Evolutionary conservation across 2,888 invertebrate species (phyloP).

Genomic region (Plagodis dolabraria): DNA sequence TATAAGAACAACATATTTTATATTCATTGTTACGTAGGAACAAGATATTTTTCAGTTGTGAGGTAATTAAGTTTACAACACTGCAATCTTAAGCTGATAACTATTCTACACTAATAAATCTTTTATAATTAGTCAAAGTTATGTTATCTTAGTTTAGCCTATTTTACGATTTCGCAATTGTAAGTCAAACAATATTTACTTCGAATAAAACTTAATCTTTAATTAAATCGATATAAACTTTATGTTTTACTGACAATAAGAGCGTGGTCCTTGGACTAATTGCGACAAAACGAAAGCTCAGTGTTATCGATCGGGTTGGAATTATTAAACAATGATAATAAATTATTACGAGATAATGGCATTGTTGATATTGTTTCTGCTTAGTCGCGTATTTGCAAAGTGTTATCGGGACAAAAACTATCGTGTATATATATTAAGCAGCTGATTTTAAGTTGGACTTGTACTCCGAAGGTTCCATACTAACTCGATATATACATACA

Average conservation of each 20-base stretch:
- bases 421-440: no score
- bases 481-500: no score
- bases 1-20: no score
- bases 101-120: no score
- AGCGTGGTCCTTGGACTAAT: constrained; percentile 62
- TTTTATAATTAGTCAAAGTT: no score
- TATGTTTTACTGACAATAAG: constrained; percentile 29
- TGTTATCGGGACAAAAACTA: background rate
- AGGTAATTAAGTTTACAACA: no score
- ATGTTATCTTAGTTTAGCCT: background rate
- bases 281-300: constrained; percentile 57
- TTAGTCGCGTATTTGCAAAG: constrained; percentile 23
- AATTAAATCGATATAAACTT: constrained; percentile 29
- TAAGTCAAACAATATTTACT: constrained; percentile 7
- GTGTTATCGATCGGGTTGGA: constrained; percentile 47
- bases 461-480: no score
- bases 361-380: constrained; percentile 47
- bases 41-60: no score
- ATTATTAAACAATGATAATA: constrained; percentile 53
- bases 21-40: no score
- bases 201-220: constrained; percentile 13
- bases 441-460: no score
- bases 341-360: constrained; percentile 49
- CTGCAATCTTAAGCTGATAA: no score
- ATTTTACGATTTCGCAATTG: background rate